phyloP scores from a whole-genome alignment of 2,888 invertebrate species.

The Pheosia gnoma region DNA sequence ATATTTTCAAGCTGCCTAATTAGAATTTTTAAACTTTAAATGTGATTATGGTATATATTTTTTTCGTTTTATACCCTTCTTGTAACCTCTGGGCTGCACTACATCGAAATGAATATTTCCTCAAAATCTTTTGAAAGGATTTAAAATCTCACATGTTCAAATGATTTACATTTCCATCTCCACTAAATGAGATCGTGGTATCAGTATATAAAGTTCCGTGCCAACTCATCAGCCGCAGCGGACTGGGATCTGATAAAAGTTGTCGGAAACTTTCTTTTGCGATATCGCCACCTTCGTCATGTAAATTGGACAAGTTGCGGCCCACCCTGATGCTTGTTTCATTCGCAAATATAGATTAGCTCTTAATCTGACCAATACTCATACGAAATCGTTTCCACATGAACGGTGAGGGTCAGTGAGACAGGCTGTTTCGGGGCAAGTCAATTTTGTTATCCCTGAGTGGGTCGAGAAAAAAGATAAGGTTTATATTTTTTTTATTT shows the following conservation, averaged over 20 bases:
- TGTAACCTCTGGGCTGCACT: background rate
- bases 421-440: slow-evolving; percentile 39
- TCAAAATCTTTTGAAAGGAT: background rate
- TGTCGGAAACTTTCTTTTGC: slow-evolving; percentile 78
- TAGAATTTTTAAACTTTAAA: slow-evolving; percentile 33
- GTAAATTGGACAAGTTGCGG: slow-evolving; percentile 81
- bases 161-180: slow-evolving; percentile 53
- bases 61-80: background rate
- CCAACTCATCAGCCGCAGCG: slow-evolving; percentile 80
- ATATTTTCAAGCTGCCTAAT: slow-evolving; percentile 36
- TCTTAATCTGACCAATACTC: slow-evolving; percentile 66
- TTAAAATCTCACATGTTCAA: slow-evolving; percentile 9
- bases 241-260: slow-evolving; percentile 80
- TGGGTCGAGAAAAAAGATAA: too few relatives aligned
- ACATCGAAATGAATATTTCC: background rate
- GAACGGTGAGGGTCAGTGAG: slow-evolving; percentile 39
- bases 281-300: slow-evolving; percentile 82
- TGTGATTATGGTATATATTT: slow-evolving; percentile 13
- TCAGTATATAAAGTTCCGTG: slow-evolving; percentile 78
- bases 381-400: slow-evolving; percentile 62
- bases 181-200: slow-evolving; percentile 62
- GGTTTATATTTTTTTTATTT: background rate
- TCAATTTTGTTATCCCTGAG: background rate
- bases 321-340: slow-evolving; percentile 72
- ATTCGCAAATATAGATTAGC: slow-evolving; percentile 75